These are phyloP conservation scores for Eulemur rufifrons DNA, from an alignment of 2,113 vertebrate species.

Conservation along the genomic window DNA sequence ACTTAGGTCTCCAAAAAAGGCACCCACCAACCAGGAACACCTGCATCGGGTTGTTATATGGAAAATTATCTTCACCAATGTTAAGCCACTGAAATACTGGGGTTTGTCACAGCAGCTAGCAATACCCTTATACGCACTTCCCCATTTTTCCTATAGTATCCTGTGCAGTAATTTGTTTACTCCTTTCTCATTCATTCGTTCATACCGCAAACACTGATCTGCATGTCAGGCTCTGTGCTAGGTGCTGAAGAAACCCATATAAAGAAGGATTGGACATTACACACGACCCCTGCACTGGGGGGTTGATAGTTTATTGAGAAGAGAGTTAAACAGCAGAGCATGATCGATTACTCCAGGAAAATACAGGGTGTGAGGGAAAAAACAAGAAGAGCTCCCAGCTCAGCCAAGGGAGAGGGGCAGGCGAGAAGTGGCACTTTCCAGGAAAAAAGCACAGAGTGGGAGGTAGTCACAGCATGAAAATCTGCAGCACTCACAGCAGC, in stretches of 20 bases:
- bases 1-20: not conserved
- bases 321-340: not conserved
- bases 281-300: not conserved
- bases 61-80: not conserved
- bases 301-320: not conserved
- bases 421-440: not conserved
- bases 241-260: not conserved
- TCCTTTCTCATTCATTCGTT: not conserved
- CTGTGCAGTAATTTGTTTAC: not conserved
- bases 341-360: not conserved
- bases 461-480: not conserved
- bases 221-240: not conserved
- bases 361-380: not conserved
- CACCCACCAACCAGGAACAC: not conserved
- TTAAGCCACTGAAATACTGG: not conserved
- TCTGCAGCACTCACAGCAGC: accelerated
- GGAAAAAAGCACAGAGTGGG: not conserved
- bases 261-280: not conserved
- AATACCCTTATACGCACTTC: not conserved
- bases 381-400: not conserved
- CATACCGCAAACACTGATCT: not conserved
- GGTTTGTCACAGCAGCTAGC: not conserved
- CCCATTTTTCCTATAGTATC: not conserved
- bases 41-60: no score
- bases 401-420: not conserved